Evolutionary conservation across 2,888 invertebrate genomes (phyloP).

Genomic region (Germaria angustata): DNA sequence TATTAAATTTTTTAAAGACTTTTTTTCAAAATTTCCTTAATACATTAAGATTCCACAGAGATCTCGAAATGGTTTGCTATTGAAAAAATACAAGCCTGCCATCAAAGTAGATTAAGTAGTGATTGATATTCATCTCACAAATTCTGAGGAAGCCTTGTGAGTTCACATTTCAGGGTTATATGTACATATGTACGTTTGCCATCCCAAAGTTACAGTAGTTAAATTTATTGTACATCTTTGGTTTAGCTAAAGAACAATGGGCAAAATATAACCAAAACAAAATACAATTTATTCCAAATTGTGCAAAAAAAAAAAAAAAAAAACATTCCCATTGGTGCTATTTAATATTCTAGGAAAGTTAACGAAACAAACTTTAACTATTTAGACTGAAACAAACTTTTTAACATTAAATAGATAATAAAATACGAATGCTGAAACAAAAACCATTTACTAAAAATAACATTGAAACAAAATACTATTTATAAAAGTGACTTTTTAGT

Average conservation of each 20-base stretch:
- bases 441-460: not conserved
- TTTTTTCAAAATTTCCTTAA: no score
- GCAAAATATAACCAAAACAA: not conserved
- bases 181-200: no score
- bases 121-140: no score
- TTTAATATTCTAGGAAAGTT: slow-evolving; percentile 12
- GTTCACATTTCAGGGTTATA: no score
- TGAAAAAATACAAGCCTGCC: no score
- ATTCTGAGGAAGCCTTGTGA: no score
- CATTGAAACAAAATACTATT: not conserved
- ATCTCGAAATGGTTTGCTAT: no score
- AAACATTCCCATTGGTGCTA: not conserved
- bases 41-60: no score
- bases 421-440: not conserved
- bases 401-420: not conserved
- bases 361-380: slow-evolving; percentile 14
- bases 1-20: no score
- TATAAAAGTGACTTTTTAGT: not conserved
- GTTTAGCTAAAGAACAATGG: not conserved
- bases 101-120: no score
- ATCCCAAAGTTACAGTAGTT: no score
- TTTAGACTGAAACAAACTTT: not conserved
- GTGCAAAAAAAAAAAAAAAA: not conserved
- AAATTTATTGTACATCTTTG: no score
- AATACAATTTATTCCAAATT: not conserved